Conservation (phyloP, 2,888 invertebrate genomes). For the Tupiocoris notatus region DNA sequence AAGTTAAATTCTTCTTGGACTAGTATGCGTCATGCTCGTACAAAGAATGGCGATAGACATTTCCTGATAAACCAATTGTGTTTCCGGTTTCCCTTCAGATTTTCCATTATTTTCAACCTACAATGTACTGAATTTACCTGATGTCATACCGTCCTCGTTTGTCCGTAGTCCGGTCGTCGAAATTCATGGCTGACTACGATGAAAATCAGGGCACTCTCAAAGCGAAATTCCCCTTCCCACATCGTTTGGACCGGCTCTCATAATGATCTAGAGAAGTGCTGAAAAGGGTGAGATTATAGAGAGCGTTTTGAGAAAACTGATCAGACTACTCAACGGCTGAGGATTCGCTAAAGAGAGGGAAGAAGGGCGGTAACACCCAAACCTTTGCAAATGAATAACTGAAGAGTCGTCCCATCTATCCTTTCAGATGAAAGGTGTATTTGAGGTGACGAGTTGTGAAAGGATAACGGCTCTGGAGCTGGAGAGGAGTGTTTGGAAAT, state of each 20-base stretch:
- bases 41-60: no score
- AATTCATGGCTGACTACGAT: no score
- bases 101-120: no score
- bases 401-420: conserved; percentile 23
- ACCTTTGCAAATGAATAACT: conserved; percentile 41
- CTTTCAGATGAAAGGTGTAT: background rate
- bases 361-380: conserved; percentile 17
- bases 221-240: background rate
- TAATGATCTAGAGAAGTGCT: conserved; percentile 31
- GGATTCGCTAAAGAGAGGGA: background rate
- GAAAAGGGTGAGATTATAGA: background rate
- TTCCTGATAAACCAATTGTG: no score
- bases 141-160: no score
- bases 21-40: no score
- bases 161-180: no score
- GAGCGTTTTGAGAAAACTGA: conserved; percentile 35
- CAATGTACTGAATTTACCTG: no score
- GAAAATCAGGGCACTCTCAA: no score
- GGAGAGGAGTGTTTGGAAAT: conserved; percentile 22
- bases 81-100: no score
- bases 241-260: background rate
- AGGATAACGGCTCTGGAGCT: background rate
- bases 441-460: background rate
- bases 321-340: conserved; percentile 36
- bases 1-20: no score